phyloP scores from a whole-genome alignment of 2,888 invertebrate species.

The Mythimna pallens region DNA sequence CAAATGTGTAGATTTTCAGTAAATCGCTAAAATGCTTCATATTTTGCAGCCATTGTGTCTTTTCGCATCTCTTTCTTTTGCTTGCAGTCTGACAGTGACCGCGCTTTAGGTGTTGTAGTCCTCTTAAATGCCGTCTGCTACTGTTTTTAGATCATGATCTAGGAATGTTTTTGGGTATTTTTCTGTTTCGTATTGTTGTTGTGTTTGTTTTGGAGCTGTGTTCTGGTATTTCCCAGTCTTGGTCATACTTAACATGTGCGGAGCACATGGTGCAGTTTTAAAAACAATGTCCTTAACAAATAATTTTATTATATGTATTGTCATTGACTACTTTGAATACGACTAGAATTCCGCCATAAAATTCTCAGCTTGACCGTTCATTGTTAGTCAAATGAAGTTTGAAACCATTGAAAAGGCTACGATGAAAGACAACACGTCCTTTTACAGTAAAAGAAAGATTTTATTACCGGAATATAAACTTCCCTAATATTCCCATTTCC shows the following conservation, averaged over 20 bases:
- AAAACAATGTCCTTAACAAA: neutral
- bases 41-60: too few species aligned
- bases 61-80: too few species aligned
- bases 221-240: conserved; percentile 8
- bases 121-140: conserved; percentile 10
- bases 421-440: conserved; percentile 14
- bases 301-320: neutral
- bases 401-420: neutral
- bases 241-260: conserved; percentile 16
- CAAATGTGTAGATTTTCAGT: too few species aligned
- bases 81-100: too few species aligned
- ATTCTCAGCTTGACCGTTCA: conserved; percentile 6
- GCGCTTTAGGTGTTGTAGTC: too few species aligned
- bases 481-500: conserved; percentile 30
- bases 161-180: conserved; percentile 10
- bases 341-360: conserved; percentile 12
- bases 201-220: neutral
- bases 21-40: too few species aligned
- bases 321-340: conserved; percentile 3
- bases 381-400: neutral
- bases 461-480: conserved; percentile 26
- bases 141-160: conserved; percentile 18
- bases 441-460: conserved; percentile 17
- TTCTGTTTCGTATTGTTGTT: neutral
- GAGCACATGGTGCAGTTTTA: conserved; percentile 3